These are phyloP conservation scores for Coleophora deauratella DNA, from an alignment of 2,888 invertebrate genomes.

Conservation along the genomic window DNA sequence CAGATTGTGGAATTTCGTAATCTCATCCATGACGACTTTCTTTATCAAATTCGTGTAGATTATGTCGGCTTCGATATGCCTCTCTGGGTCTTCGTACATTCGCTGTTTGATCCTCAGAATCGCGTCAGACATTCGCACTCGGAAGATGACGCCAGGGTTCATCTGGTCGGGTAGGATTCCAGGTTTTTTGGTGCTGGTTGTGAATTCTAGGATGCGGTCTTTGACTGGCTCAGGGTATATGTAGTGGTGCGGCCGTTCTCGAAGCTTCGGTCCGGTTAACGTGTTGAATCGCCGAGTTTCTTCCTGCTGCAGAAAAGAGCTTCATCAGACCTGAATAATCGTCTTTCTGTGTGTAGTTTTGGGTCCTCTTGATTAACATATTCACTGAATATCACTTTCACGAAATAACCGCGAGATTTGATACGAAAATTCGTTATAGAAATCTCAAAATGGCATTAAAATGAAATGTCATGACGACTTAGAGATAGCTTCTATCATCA, in stretches of 20 bases:
- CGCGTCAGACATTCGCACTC: conserved; percentile 64
- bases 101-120: conserved; percentile 59
- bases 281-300: conserved; percentile 40
- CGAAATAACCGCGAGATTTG: too few relatives aligned
- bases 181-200: conserved; percentile 47
- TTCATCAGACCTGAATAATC: conserved; percentile 17
- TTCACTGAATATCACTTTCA: too few relatives aligned
- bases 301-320: conserved; percentile 44
- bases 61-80: conserved; percentile 62
- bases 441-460: too few relatives aligned
- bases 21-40: conserved; percentile 63
- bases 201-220: conserved; percentile 52
- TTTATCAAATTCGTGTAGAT: conserved; percentile 64
- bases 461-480: too few relatives aligned
- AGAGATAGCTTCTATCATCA: too few relatives aligned
- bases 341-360: too few relatives aligned
- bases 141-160: conserved; percentile 63
- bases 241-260: conserved; percentile 61
- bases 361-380: too few relatives aligned
- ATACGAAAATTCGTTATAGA: too few relatives aligned
- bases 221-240: conserved; percentile 59
- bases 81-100: conserved; percentile 64
- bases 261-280: conserved; percentile 45
- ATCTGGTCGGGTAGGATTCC: conserved; percentile 59
- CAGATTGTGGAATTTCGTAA: conserved; percentile 61